Evolutionary conservation across 2,888 invertebrate genomes (phyloP), one percentile per base, ranked within the genome.

Genomic region (Cephus pulcher): DNA sequence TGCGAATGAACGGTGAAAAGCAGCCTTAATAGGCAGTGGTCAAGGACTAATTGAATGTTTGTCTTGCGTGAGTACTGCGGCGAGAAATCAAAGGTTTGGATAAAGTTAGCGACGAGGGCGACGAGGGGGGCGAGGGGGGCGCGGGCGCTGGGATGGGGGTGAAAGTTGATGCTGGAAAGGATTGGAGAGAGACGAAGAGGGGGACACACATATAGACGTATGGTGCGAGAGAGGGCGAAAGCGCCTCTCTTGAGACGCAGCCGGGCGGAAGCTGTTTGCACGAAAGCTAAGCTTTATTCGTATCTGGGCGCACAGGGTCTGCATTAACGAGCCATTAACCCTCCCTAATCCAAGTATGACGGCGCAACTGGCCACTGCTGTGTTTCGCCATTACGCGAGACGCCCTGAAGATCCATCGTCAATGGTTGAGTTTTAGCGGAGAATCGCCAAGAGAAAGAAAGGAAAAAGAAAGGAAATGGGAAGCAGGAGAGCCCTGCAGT

Each of bases 21-120:
- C 23, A 56, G 6, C 23, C 56, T 78, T 78, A 69, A 78, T 76
- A 69, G 71, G 68, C 23, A 56, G 73, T 30, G 75, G 73, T 69
- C 56, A 56, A 73, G 75, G 69, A 32, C 78, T 78, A 76, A 78
- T 78, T 78, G 76, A 76, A 73, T 78, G 78, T 78, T 78, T 71
- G 75, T 75, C 75, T 76, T 78, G 56, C 9, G 56, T 23, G 56
- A 56, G 23, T 56, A 56, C 23, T 56, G 56, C 56, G 23, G 23
- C 23, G 56, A 23, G 9, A 56, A 23, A 23, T 56, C 56, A 23
- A 23, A 23, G 56, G 56, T 23, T 56, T 9, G 56, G 56, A 23
- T 23, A 40, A 15, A 40, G 40, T 40, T 40, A 15, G 15, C 0
- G 40, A 40, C 1, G 6, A 15, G 12, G 9, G 34, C 11, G 34